Percentiles rank a stretch among this genome's conserved stretches.
Conservation (phyloP, 1,140 invertebrate species). For the Eueides isabella region DNA sequence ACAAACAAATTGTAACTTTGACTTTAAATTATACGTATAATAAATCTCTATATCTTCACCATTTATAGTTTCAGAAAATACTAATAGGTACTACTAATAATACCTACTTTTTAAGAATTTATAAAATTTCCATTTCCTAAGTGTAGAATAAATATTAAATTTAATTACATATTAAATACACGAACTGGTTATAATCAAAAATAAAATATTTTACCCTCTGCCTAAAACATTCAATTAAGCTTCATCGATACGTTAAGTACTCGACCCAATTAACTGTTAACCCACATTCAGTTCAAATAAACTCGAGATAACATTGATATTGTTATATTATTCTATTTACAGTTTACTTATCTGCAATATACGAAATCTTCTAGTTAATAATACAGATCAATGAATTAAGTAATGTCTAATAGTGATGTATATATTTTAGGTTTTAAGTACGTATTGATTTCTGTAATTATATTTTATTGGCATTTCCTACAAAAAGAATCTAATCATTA, state of each 20-base stretch:
- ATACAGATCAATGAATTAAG: slow-evolving; percentile 12
- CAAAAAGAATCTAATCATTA: not conserved
- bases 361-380: slow-evolving; percentile 29
- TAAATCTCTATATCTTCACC: no score
- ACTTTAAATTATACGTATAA: no score
- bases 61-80: no score
- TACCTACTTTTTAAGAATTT: no score
- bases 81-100: no score
- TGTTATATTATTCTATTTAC: slow-evolving; percentile 56
- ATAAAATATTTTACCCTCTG: slow-evolving; percentile 11
- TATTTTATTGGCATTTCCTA: no score
- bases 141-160: no score
- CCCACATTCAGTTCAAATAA: slow-evolving; percentile 63
- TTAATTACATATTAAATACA: no score
- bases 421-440: not conserved
- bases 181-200: not conserved
- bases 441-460: no score
- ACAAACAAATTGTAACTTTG: no score
- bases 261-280: slow-evolving; percentile 67
- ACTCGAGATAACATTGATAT: slow-evolving; percentile 62
- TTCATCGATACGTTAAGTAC: slow-evolving; percentile 47
- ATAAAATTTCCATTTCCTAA: no score
- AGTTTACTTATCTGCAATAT: slow-evolving; percentile 47
- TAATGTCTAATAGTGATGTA: not conserved
- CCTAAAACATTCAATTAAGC: slow-evolving; percentile 45